These are phyloP conservation scores for Drosophila villosipedis DNA, from an alignment of 2,888 invertebrate species.

Conservation along the genomic window DNA sequence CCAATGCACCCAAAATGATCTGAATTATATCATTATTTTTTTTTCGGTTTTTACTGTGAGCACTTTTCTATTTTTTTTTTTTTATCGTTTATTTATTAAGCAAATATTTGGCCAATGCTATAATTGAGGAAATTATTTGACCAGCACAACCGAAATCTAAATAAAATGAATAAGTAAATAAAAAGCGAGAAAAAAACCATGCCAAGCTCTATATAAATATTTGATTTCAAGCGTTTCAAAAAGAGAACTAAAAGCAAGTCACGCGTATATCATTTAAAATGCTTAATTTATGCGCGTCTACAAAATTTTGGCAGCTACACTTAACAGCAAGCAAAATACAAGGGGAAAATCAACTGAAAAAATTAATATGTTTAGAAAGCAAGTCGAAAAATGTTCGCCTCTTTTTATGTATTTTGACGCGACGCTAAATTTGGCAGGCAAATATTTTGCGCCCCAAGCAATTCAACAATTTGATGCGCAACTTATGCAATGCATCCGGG, in stretches of 20 bases:
- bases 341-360: constrained; percentile 6
- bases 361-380: constrained; percentile 44
- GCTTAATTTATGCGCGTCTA: constrained; percentile 65
- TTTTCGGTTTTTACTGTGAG: constrained; percentile 16
- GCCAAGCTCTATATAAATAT: constrained; percentile 46
- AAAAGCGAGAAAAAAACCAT: background rate
- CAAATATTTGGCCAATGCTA: constrained; percentile 68
- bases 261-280: constrained; percentile 61
- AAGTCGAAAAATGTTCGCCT: constrained; percentile 52
- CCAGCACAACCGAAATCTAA: constrained; percentile 25
- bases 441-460: constrained; percentile 69
- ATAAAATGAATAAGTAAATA: constrained; percentile 9
- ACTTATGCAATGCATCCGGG: constrained; percentile 75
- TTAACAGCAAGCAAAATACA: constrained; percentile 51
- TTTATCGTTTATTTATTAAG: constrained; percentile 59
- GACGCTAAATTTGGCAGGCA: constrained; percentile 75
- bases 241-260: constrained; percentile 43
- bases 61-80: constrained; percentile 17
- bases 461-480: constrained; percentile 50
- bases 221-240: constrained; percentile 44
- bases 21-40: constrained; percentile 20
- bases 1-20: constrained; percentile 24
- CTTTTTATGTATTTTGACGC: constrained; percentile 73
- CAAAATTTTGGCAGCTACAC: constrained; percentile 64
- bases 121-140: constrained; percentile 60